phyloP scores from a whole-genome alignment of 2,888 invertebrate species.

The Brenthis daphne region DNA sequence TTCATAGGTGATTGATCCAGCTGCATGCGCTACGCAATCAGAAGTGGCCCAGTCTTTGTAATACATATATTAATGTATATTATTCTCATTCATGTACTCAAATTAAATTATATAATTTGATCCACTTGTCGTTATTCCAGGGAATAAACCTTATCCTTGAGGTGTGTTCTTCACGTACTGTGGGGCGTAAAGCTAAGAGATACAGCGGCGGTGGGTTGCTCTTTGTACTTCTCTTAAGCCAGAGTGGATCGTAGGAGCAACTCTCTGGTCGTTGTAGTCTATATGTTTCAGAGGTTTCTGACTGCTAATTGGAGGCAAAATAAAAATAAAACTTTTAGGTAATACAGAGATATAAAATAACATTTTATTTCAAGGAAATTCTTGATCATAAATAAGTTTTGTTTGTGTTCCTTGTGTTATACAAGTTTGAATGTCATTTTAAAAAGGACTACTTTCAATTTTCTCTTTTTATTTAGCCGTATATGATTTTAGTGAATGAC shows the following conservation, averaged over 20 bases:
- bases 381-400: neutral
- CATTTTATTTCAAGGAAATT: neutral
- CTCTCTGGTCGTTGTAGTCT: too few relatives aligned
- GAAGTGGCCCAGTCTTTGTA: neutral
- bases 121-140: too few relatives aligned
- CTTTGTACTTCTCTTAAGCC: too few relatives aligned
- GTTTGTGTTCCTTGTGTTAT: slow-evolving; percentile 7
- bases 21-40: slow-evolving; percentile 42
- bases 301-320: neutral
- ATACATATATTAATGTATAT: neutral
- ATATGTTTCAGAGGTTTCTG: too few relatives aligned
- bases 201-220: too few relatives aligned
- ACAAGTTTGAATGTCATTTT: slow-evolving; percentile 11
- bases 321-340: neutral
- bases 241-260: too few relatives aligned
- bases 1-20: slow-evolving; percentile 64
- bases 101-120: too few relatives aligned
- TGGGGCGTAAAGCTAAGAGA: too few relatives aligned
- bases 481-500: too few relatives aligned
- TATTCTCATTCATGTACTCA: too few relatives aligned
- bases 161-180: too few relatives aligned
- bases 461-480: neutral
- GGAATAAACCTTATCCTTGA: too few relatives aligned
- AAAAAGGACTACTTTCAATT: slow-evolving; percentile 9
- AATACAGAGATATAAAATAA: neutral